Evolutionary conservation across 2,113 vertebrate species (phyloP).

Genomic region (Peromyscus polionotus): DNA sequence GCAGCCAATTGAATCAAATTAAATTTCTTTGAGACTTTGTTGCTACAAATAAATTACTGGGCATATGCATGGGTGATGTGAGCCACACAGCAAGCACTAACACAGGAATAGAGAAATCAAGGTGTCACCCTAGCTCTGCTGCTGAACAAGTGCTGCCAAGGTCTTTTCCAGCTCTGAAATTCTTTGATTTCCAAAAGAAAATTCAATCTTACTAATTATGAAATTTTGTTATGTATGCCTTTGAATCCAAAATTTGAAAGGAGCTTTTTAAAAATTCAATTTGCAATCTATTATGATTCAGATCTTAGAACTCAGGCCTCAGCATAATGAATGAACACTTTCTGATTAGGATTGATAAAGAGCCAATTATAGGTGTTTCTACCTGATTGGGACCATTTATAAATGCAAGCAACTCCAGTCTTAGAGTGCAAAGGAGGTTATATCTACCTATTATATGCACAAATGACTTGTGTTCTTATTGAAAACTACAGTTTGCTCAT

Average conservation of each 20-base stretch:
- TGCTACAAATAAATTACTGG: conserved; percentile 16
- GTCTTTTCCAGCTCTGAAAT: not conserved
- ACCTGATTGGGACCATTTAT: conserved; percentile 59
- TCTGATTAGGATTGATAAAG: conserved; percentile 62
- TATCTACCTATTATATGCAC: conserved; percentile 51
- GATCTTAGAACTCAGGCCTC: conserved; percentile 54
- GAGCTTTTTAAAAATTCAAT: conserved; percentile 51
- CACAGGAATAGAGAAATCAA: not conserved
- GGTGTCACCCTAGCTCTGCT: not conserved
- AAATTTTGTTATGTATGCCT: conserved; percentile 6
- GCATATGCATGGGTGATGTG: not conserved
- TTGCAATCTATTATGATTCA: conserved; percentile 42
- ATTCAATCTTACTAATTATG: not conserved
- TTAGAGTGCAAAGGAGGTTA: conserved; percentile 20
- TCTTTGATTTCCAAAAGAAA: conserved; percentile 46
- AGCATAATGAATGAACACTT: conserved; percentile 48
- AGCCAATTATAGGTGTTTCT: conserved; percentile 39
- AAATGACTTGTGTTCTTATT: conserved; percentile 65
- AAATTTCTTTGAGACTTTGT: conserved; percentile 33
- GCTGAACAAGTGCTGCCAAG: conserved; percentile 8
- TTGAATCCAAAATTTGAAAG: conserved; percentile 56
- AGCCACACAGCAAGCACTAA: conserved; percentile 20
- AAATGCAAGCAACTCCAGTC: conserved; percentile 52
- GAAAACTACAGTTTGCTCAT: conserved; percentile 67
- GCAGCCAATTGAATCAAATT: conserved; percentile 36